These are phyloP conservation scores for Perca fluviatilis DNA, from an alignment of 2,113 vertebrate species.

Conservation along the genomic window DNA sequence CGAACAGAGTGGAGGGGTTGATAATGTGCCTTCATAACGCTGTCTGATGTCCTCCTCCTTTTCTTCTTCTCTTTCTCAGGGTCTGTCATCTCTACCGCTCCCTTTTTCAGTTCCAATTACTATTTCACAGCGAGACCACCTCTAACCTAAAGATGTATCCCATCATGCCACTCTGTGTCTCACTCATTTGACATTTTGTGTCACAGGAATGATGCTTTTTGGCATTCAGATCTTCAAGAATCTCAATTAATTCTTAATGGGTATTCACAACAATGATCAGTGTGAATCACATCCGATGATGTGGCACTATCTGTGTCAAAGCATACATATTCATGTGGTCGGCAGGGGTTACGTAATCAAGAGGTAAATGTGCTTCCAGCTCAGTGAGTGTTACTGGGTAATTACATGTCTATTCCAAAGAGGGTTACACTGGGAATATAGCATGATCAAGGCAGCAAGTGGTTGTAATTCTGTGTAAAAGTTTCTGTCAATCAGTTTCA, in stretches of 20 bases:
- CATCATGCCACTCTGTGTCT: neutral
- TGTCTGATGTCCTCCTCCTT: neutral
- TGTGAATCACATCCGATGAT: conserved; percentile 48
- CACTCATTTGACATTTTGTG: neutral
- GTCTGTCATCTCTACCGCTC: conserved; percentile 10
- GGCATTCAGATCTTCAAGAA: conserved; percentile 17
- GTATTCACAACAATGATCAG: conserved; percentile 42
- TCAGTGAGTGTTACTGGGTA: conserved; percentile 38
- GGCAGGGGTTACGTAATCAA: conserved; percentile 54
- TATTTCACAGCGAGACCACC: conserved; percentile 3
- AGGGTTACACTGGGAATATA: neutral
- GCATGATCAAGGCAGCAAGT: neutral
- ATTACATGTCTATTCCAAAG: conserved; percentile 36
- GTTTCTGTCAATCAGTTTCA: conserved; percentile 18
- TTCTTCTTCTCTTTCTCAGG: neutral
- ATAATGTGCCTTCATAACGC: neutral
- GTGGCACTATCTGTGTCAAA: conserved; percentile 10
- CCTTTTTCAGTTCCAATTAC: conserved; percentile 3
- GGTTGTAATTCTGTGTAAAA: neutral
- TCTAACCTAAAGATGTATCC: neutral
- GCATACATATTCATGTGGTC: conserved; percentile 62
- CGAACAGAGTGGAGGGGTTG: neutral
- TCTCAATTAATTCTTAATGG: conserved; percentile 30
- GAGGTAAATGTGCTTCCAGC: conserved; percentile 44
- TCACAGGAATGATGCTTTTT: neutral